Percentiles rank a stretch among this genome's conserved stretches.
These are phyloP conservation scores for Dolichoris vasculosae DNA, from an alignment of 1,140 invertebrate genomes.

Conservation along the genomic window DNA sequence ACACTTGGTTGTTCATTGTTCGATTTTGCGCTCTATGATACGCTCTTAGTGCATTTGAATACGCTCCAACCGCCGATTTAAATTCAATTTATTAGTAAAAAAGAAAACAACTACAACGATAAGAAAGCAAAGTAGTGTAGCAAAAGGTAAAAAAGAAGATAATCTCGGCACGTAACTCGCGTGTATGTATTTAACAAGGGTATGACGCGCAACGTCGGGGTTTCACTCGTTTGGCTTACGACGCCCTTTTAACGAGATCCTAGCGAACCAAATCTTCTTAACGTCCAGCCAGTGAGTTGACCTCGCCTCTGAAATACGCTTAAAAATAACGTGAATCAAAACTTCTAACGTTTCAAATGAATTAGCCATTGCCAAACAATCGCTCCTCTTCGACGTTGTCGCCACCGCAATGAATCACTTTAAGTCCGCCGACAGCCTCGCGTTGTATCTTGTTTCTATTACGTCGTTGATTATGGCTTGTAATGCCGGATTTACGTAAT, in stretches of 20 bases:
- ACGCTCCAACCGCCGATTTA: background rate
- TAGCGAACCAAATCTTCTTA: slow-evolving; percentile 65
- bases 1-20: background rate
- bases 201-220: background rate
- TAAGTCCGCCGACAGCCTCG: background rate
- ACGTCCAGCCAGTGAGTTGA: slow-evolving; percentile 59
- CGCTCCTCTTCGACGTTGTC: background rate
- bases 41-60: background rate
- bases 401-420: background rate
- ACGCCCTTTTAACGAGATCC: slow-evolving; percentile 69
- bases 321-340: slow-evolving; percentile 45
- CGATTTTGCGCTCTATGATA: background rate
- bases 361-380: background rate
- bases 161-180: background rate
- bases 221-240: slow-evolving; percentile 61
- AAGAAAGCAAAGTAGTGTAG: background rate
- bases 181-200: slow-evolving; percentile 1
- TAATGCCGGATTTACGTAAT: slow-evolving; percentile 27
- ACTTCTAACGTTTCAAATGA: background rate
- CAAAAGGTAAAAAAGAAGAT: background rate
- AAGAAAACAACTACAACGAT: background rate
- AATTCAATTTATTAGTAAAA: background rate
- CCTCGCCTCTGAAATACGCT: slow-evolving; percentile 62
- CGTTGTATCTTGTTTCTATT: background rate
- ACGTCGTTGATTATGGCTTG: slow-evolving; percentile 16